phyloP scores from a whole-genome alignment of 2,113 vertebrate genomes.

The Ceyx melanurus region DNA sequence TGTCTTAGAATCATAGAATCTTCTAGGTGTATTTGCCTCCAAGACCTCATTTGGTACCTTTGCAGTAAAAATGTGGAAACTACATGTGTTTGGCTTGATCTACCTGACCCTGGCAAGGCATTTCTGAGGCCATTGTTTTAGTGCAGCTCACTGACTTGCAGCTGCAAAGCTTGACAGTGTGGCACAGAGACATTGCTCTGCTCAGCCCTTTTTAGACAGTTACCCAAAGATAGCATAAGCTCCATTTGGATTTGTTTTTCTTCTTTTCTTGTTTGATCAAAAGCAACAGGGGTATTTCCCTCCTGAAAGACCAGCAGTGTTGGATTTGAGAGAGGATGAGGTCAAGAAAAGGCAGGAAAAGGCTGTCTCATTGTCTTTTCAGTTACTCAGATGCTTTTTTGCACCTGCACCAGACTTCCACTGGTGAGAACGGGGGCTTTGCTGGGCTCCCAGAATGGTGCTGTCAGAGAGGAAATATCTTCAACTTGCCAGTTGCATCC shows the following conservation, averaged over 20 bases:
- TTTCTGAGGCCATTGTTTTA: background rate
- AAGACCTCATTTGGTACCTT: background rate
- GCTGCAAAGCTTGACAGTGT: background rate
- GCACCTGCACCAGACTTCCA: constrained; percentile 50
- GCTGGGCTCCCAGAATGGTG: background rate
- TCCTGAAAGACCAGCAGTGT: constrained; percentile 13
- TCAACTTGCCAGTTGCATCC: background rate
- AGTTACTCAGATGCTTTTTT: constrained; percentile 4
- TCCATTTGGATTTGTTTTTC: constrained; percentile 18
- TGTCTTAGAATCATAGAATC: background rate
- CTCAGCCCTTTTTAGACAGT: background rate
- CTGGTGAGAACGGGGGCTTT: constrained; percentile 51
- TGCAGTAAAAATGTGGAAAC: background rate
- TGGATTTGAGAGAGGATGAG: constrained; percentile 51
- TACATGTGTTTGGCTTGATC: background rate
- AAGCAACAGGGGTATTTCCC: background rate
- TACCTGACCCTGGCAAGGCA: background rate
- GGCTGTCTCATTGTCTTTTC: constrained; percentile 24
- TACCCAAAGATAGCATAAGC: background rate
- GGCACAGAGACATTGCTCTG: background rate
- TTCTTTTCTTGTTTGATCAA: constrained; percentile 16
- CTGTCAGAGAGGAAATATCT: constrained; percentile 24
- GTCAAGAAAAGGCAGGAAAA: constrained; percentile 59
- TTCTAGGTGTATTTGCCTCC: background rate
- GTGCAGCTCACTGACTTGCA: background rate